These are phyloP conservation scores for Laterallus jamaicensis DNA, from an alignment of 2,113 vertebrate species.

Conservation along the genomic window DNA sequence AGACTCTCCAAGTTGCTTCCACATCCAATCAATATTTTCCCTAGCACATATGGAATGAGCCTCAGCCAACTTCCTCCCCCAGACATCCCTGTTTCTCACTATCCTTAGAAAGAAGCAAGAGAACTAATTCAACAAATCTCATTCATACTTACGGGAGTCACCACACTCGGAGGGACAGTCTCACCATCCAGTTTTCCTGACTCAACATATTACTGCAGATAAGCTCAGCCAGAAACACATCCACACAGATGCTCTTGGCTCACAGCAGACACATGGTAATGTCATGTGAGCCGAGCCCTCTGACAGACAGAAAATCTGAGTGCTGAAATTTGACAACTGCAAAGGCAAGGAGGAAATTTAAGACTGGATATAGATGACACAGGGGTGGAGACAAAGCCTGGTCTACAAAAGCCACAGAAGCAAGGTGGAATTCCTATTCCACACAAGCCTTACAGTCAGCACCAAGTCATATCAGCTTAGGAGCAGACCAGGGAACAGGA, in stretches of 20 bases:
- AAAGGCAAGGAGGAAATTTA: not conserved
- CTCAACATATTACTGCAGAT: not conserved
- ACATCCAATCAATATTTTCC: conserved; percentile 56
- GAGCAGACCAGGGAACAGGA: not conserved
- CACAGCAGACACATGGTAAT: not conserved
- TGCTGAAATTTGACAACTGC: not conserved
- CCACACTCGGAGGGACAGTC: not conserved
- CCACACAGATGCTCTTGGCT: not conserved
- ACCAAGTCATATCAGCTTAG: not conserved
- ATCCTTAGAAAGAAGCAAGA: conserved; percentile 14
- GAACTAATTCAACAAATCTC: not conserved
- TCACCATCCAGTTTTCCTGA: not conserved
- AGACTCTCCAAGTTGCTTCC: conserved; percentile 37
- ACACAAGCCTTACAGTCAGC: not conserved
- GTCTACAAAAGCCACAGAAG: not conserved
- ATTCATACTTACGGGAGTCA: not conserved
- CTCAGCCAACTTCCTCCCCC: conserved; percentile 50
- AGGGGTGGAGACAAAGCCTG: not conserved
- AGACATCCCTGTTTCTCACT: conserved; percentile 22
- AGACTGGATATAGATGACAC: not conserved
- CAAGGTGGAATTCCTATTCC: not conserved
- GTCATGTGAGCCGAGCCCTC: not conserved
- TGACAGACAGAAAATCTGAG: not conserved
- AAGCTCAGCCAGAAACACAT: not conserved
- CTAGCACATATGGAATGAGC: conserved; percentile 35